Base-by-base conservation (phyloP, 2,113 vertebrate genomes). In the Crotalus helleri region DNA sequence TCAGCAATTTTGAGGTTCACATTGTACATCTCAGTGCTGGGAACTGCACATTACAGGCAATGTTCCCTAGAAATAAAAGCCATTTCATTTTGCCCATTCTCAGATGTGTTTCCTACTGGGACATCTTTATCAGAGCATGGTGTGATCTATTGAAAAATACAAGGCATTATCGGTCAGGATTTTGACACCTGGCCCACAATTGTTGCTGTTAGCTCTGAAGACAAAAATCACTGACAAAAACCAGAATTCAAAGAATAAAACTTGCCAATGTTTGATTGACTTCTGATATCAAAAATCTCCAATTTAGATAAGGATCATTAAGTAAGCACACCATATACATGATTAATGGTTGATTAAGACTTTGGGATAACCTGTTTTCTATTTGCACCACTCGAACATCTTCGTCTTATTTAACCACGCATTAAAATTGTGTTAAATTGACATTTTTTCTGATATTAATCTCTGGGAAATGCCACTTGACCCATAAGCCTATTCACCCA, bases 81-180 rank as follows among this genome's bases (percentile, higher is more conserved):
- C 92, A 96, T 92, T 96, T 96, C 95, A 86, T 95, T 96, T 94
- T 94, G 92, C 92, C 94, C 90, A 91, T 85, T 94, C 57, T 93
- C 92, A 90, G 90, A 39, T 95, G 88, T 23, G 2, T 95, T 95
- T 95, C 94, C 93, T 89, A 94, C 91, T 94, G 93, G 92, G 95
- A 93, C 85, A 93, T 94, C 95, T 95, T 95, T 95, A 95, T 94
- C 33, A 94, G 90, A 93, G 9, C 94, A 85, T 97, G 92, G 88
- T 97, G 94, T 93, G 92, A 95, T 92, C 46, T 96, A 95, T 93
- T 95, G 94, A 95, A 93, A 97, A 95, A 96, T 90, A 94, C 93
- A 94, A 1, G 59, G 33, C 33, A 61, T 93, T 97, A 94, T 74
- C 94, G 91, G 86, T 91, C 88, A 94, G 93, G 24, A 24, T 92